Percentiles rank a stretch among this genome's conserved stretches.
Conservation (phyloP, 2,888 invertebrate genomes). For the Eupsilia transversa region DNA sequence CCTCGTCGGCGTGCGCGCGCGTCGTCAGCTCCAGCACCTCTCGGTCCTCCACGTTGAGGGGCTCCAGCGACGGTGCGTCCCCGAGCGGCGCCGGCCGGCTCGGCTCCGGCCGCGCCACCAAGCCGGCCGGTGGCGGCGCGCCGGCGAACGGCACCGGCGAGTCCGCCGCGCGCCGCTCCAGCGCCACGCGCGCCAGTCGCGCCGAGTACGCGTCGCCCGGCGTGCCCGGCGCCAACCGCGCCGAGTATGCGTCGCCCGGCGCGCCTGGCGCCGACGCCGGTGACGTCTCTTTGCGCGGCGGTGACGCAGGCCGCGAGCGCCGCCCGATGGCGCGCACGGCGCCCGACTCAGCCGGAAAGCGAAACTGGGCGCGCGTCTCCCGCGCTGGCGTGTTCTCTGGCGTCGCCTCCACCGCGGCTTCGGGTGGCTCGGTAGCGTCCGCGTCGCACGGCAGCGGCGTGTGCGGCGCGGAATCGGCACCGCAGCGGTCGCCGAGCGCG, state of each 20-base stretch:
- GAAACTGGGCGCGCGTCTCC: conserved; percentile 88
- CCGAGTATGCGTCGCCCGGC: neutral
- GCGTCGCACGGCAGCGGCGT: conserved; percentile 87
- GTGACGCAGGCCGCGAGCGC: conserved; percentile 93
- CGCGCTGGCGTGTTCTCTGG: conserved; percentile 97
- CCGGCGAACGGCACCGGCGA: conserved; percentile 86
- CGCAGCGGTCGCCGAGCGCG: conserved; percentile 84
- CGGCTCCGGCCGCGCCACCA: conserved; percentile 74
- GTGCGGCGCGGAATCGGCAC: conserved; percentile 86
- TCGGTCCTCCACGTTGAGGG: conserved; percentile 75
- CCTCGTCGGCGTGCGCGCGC: conserved; percentile 72
- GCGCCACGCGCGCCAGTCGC: conserved; percentile 87
- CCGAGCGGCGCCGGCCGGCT: conserved; percentile 75
- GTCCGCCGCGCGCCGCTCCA: conserved; percentile 86
- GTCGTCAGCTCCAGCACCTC: conserved; percentile 88
- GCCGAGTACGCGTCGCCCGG: conserved; percentile 79
- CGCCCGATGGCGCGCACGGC: conserved; percentile 92
- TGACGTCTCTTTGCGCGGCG: conserved; percentile 92
- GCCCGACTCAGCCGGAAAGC: conserved; percentile 91
- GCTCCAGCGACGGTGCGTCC: conserved; percentile 63
- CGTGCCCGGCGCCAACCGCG: conserved; percentile 48
- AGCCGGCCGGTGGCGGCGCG: conserved; percentile 81
- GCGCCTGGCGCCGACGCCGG: conserved; percentile 77
- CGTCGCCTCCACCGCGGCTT: conserved; percentile 97
- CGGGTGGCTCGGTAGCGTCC: conserved; percentile 92